Base-by-base conservation (phyloP, 2,888 invertebrate species). In the Pollenia griseotomentosa region DNA sequence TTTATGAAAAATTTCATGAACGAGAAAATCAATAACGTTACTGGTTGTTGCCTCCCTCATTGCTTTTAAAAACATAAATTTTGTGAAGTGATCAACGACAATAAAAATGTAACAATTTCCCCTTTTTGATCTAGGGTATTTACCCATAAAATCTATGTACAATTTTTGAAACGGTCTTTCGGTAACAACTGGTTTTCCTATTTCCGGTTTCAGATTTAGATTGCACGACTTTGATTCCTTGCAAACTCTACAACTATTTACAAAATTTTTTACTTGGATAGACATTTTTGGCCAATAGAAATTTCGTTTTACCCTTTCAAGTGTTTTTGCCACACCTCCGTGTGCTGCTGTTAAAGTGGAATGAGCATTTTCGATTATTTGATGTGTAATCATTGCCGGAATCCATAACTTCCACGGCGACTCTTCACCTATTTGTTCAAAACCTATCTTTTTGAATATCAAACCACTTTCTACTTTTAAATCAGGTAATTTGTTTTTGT, bases 41-140 rank as follows among this genome's bases (percentile, higher is more conserved):
- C 2, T 33, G 3, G 33, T 33, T 33, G 33, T 33, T 6, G 53
- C 88, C 88, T 86, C 88, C 84, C 1, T 86, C 74, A 10, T 0
- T 73, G 9, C 9, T 86, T 65, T 1, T 33, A 33, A 33, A 33
- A 33, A 33, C 33, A 33, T 33, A 33, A 33, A 33, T 33, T 33
- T 33, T 33, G 33, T 33, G 33, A 33, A 33, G 33, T 33, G 33
- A 33, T 33, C 33, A 33, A 33, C 33, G 33, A 33, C 33, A 33
- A 33, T 0, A 3, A 33, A 88, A 12, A 51, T 86, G 83, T 0
- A 81, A n/a, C n/a, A 61, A 48, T 48, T 48, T 9, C 23, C 48
- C 4, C 23, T 66, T 48, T 66, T 66, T 23, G 19, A 48, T 11
- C 48, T 5, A 19, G 66, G 66, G 11, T 48, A 66, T 66, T 48